Evolutionary conservation across 2,888 invertebrate species (phyloP).

Genomic region (Trissoscelio sp.): DNA sequence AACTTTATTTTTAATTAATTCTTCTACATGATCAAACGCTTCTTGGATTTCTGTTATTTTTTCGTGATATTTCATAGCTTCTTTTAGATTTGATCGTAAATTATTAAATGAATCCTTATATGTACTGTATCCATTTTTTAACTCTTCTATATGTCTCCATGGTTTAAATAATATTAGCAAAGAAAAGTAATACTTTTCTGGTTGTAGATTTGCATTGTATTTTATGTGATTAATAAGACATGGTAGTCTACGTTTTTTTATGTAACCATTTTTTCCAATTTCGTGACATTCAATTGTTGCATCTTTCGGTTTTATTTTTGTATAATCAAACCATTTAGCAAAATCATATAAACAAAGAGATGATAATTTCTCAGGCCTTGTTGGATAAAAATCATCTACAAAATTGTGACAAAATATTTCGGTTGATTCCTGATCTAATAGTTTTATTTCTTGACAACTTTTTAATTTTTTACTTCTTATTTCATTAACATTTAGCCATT

Average conservation of each 20-base stretch:
- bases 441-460: neutral
- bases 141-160: neutral
- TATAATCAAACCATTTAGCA: too few relatives aligned
- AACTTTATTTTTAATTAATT: neutral
- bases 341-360: neutral
- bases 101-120: neutral
- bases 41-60: too few relatives aligned
- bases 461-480: too few relatives aligned
- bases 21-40: neutral
- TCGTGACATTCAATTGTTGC: neutral
- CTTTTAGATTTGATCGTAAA: neutral
- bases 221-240: too few relatives aligned
- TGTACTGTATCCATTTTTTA: neutral
- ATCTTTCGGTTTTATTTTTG: neutral
- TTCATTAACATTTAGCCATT: too few relatives aligned
- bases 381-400: neutral
- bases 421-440: neutral
- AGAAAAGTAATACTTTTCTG: neutral
- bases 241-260: neutral
- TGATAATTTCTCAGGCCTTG: neutral
- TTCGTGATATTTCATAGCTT: neutral
- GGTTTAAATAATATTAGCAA: neutral
- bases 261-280: neutral
- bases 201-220: neutral
- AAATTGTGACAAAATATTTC: neutral